Evolutionary conservation across 1,140 invertebrate genomes (phyloP).

Genomic region (Drosophila gunungcola): DNA sequence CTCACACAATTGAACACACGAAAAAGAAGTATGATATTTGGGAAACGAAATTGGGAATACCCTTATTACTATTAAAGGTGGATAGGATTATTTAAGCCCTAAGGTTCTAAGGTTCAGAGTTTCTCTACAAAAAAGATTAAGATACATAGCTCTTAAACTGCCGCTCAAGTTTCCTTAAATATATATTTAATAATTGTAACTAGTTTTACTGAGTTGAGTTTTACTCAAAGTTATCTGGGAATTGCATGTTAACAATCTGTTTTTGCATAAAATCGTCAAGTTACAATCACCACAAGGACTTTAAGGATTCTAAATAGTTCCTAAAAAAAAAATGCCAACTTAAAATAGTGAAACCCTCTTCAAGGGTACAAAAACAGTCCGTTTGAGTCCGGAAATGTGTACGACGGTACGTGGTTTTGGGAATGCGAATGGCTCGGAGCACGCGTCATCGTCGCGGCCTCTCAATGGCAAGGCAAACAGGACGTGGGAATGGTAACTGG

Average conservation of each 20-base stretch:
- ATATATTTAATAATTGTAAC: too few species aligned
- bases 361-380: conserved; percentile 13
- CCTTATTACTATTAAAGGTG: too few species aligned
- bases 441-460: conserved; percentile 35
- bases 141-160: too few species aligned
- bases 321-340: background rate
- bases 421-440: conserved; percentile 30
- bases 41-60: conserved; percentile 11
- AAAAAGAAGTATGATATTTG: conserved; percentile 6
- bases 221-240: too few species aligned
- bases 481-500: conserved; percentile 18
- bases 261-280: too few species aligned
- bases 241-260: too few species aligned
- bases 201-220: too few species aligned
- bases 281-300: too few species aligned
- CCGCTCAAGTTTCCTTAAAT: too few species aligned
- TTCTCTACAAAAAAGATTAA: too few species aligned
- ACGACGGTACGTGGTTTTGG: conserved; percentile 53
- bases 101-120: too few species aligned
- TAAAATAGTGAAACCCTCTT: background rate
- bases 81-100: too few species aligned
- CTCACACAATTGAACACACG: conserved; percentile 25
- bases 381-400: conserved; percentile 70
- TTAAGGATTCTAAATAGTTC: background rate
- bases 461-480: conserved; percentile 41